Base-by-base conservation (phyloP, 2,888 invertebrate species). In the Lamproptera curius region DNA sequence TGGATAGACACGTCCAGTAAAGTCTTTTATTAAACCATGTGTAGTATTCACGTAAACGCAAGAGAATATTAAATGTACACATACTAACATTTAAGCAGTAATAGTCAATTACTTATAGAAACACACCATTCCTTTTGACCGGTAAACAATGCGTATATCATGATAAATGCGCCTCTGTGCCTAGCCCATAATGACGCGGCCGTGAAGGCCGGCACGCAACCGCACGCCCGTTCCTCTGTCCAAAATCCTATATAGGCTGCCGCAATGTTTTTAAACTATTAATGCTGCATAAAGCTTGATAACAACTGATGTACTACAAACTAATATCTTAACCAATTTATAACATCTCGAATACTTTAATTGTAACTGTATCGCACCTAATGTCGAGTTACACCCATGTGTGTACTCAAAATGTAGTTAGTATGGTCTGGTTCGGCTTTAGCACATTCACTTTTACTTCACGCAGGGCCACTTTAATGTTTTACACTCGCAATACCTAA, bases 61-160 rank as follows among this genome's bases (percentile, higher is more conserved):
- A n/a, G n/a, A n/a, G n/a, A n/a, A n/a, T n/a, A n/a, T n/a, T n/a
- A n/a, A n/a, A n/a, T n/a, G n/a, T n/a, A n/a, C n/a, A n/a, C n/a
- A n/a, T n/a, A n/a, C n/a, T n/a, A n/a, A n/a, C n/a, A n/a, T n/a
- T n/a, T n/a, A n/a, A n/a, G n/a, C n/a, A n/a, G n/a, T n/a, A n/a
- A n/a, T n/a, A n/a, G n/a, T n/a, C n/a, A n/a, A n/a, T n/a, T n/a
- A n/a, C n/a, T n/a, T n/a, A n/a, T n/a, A n/a, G n/a, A n/a, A n/a
- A n/a, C n/a, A n/a, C n/a, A n/a, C n/a, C n/a, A n/a, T n/a, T n/a
- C n/a, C n/a, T n/a, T n/a, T n/a, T n/a, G n/a, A n/a, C n/a, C n/a
- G n/a, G 20, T 17, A 31, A 14, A 38, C 44, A 31, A 45, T 34
- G 45, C 39, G 38, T 31, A 45, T 20, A 39, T 11, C 28, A 45